Evolutionary conservation across 2,888 invertebrate genomes (phyloP).

Genomic region (Cybosia mesomella): DNA sequence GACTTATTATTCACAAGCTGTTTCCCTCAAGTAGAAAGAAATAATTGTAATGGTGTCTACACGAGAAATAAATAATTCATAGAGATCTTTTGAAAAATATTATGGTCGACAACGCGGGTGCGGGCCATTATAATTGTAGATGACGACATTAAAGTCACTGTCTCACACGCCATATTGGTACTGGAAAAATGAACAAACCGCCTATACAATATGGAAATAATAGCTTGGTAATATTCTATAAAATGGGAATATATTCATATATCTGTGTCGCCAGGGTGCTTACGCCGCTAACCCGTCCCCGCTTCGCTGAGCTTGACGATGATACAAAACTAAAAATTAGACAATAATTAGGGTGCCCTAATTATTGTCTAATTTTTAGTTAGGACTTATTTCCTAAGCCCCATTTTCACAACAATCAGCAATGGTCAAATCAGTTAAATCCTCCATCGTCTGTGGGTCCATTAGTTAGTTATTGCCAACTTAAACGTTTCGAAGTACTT

Average conservation of each 20-base stretch:
- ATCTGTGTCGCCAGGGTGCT: background rate
- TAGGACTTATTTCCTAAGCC: too few relatives aligned
- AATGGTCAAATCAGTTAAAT: too few relatives aligned
- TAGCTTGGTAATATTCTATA: constrained; percentile 16
- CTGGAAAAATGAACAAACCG: constrained; percentile 40
- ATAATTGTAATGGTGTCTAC: constrained; percentile 82
- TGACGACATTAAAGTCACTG: constrained; percentile 59
- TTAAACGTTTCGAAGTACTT: too few relatives aligned
- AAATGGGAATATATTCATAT: background rate
- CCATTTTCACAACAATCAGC: too few relatives aligned
- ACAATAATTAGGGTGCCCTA: too few relatives aligned
- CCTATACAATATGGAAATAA: constrained; percentile 35
- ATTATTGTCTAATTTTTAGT: too few relatives aligned
- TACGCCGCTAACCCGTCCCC: background rate
- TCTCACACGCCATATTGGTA: constrained; percentile 32
- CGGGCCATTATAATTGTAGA: constrained; percentile 80
- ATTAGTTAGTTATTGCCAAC: too few relatives aligned
- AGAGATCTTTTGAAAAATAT: constrained; percentile 81
- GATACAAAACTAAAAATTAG: background rate
- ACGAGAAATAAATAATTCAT: constrained; percentile 82
- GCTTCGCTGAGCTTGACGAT: too few relatives aligned
- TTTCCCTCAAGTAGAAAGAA: constrained; percentile 77
- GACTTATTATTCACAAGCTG: constrained; percentile 75
- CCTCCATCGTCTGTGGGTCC: too few relatives aligned
- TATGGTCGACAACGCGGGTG: constrained; percentile 72